These are phyloP conservation scores for Stictonetta naevosa DNA, from an alignment of 2,113 vertebrate species.

Conservation along the genomic window DNA sequence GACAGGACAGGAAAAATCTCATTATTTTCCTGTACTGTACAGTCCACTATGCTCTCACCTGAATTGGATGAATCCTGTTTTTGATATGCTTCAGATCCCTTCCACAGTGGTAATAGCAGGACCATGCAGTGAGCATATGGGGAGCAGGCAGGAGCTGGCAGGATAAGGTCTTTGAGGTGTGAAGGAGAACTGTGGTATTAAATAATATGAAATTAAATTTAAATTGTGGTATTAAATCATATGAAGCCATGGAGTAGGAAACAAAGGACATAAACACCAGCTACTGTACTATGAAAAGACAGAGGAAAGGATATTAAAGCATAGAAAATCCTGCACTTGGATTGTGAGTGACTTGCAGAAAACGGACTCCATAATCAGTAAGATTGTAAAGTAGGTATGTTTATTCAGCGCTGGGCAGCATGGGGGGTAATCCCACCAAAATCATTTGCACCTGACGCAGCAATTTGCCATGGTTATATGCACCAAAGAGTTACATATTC, in stretches of 20 bases:
- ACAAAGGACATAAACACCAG: neutral
- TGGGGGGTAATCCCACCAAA: too few relatives aligned
- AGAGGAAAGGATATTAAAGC: neutral
- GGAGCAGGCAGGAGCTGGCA: slow-evolving; percentile 84
- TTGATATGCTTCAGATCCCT: slow-evolving; percentile 83
- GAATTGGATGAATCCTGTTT: slow-evolving; percentile 84
- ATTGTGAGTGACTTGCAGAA: neutral
- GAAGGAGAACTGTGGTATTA: slow-evolving; percentile 43
- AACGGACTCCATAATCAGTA: too few relatives aligned
- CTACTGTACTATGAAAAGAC: neutral
- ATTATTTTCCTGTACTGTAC: neutral
- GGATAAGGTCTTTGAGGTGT: slow-evolving; percentile 81
- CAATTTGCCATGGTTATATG: too few relatives aligned
- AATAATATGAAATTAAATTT: too few relatives aligned
- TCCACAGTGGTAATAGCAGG: slow-evolving; percentile 86
- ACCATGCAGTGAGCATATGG: slow-evolving; percentile 83
- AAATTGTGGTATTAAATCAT: too few relatives aligned
- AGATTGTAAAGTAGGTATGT: too few relatives aligned
- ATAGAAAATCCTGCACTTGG: neutral
- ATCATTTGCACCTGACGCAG: too few relatives aligned
- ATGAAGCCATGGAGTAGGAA: neutral
- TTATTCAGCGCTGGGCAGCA: too few relatives aligned
- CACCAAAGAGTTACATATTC: too few relatives aligned
- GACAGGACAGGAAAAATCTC: neutral
- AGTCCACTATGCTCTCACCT: slow-evolving; percentile 69